phyloP scores from a whole-genome alignment of 2,113 vertebrate genomes.

The Hippolais icterina region DNA sequence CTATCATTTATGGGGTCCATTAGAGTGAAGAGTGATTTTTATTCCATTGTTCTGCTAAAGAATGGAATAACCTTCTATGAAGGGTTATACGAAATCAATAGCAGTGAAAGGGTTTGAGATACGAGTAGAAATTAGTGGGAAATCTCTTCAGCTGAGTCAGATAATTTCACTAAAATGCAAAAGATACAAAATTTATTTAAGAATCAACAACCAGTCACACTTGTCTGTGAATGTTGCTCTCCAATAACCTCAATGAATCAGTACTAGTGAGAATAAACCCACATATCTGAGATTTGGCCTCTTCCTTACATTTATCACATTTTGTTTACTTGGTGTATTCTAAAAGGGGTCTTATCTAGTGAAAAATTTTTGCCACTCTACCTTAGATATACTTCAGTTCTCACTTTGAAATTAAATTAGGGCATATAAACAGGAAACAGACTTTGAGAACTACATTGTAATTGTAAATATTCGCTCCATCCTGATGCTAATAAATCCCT shows the following conservation, averaged over 20 bases:
- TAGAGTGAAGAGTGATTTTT: background rate
- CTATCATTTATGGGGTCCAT: background rate
- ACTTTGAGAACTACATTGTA: conserved; percentile 29
- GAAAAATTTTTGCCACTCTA: conserved; percentile 42
- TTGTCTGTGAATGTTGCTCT: background rate
- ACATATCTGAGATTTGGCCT: background rate
- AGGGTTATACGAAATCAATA: background rate
- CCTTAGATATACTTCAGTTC: conserved; percentile 27
- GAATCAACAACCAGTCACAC: background rate
- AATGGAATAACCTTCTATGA: background rate
- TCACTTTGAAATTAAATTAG: conserved; percentile 31
- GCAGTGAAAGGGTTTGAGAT: background rate
- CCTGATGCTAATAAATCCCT: conserved; percentile 45
- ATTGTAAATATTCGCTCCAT: conserved; percentile 47
- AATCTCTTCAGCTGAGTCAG: background rate
- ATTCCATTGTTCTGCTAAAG: background rate
- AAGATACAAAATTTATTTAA: background rate
- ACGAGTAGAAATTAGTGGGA: background rate
- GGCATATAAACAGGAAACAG: background rate
- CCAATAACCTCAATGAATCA: background rate
- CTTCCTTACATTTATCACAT: background rate
- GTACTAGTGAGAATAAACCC: background rate
- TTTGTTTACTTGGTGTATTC: background rate
- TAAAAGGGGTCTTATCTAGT: background rate
- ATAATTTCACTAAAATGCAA: background rate